A percentile compares a stretch with the other conserved stretches of the same genome.
phyloP scores from a whole-genome alignment of 2,888 invertebrate genomes.

The Ditylenchus weischeri region DNA sequence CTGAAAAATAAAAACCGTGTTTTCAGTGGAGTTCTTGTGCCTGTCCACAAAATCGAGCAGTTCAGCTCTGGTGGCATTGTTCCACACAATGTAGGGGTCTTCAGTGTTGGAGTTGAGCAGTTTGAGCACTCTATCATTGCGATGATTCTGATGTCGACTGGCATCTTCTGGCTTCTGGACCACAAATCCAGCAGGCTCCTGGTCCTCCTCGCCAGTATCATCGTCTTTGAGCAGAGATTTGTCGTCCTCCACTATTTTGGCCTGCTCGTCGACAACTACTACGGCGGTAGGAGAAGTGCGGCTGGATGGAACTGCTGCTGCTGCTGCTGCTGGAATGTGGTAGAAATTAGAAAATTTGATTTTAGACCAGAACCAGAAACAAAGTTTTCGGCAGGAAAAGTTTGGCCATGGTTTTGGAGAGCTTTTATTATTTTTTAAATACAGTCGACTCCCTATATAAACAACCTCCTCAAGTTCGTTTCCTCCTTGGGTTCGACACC shows the following conservation, averaged over 20 bases:
- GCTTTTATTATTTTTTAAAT: too few relatives aligned
- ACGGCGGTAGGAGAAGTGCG: neutral
- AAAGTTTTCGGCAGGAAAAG: too few relatives aligned
- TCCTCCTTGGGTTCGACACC: too few relatives aligned
- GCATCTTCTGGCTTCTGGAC: slow-evolving; percentile 1
- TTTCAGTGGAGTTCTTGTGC: slow-evolving; percentile 64
- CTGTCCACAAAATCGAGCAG: slow-evolving; percentile 79
- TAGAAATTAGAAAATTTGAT: neutral
- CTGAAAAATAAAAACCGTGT: slow-evolving; percentile 37
- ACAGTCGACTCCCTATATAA: too few relatives aligned
- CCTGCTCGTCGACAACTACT: slow-evolving; percentile 1
- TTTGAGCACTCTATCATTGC: slow-evolving; percentile 72
- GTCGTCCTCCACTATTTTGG: slow-evolving; percentile 12
- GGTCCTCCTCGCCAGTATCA: slow-evolving; percentile 18
- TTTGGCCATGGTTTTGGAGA: too few relatives aligned
- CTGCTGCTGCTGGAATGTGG: neutral
- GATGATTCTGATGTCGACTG: slow-evolving; percentile 3
- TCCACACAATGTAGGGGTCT: slow-evolving; percentile 95
- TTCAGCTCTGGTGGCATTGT: slow-evolving; percentile 91
- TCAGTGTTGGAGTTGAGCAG: slow-evolving; percentile 90
- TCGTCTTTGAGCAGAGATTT: slow-evolving; percentile 1
- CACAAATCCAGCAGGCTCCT: slow-evolving; percentile 4
- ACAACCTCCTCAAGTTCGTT: too few relatives aligned
- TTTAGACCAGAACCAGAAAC: too few relatives aligned
- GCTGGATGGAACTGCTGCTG: neutral